Conservation (phyloP, 2,113 vertebrate species). For the Mobula birostris region DNA sequence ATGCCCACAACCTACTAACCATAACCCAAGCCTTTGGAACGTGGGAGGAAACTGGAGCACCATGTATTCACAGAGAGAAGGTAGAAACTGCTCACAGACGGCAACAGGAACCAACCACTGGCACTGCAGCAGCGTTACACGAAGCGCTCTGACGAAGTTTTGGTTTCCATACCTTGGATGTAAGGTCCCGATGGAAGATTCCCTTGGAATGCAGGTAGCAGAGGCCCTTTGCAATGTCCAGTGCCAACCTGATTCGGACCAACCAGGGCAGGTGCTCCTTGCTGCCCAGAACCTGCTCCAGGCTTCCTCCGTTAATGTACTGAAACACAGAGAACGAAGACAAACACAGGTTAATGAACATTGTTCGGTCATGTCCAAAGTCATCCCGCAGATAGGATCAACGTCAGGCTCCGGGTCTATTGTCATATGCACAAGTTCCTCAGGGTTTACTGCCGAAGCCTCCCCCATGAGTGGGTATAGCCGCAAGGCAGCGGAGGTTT, state of each 20-base stretch:
- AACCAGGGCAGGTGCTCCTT: constrained; percentile 75
- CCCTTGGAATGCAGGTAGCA: constrained; percentile 88
- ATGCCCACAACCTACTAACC: too few species aligned
- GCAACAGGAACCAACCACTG: too few species aligned
- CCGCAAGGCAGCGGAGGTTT: too few species aligned
- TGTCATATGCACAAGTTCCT: too few species aligned
- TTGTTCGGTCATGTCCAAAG: neutral
- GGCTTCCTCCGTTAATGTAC: constrained; percentile 90
- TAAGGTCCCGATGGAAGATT: constrained; percentile 84
- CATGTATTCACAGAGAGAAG: too few species aligned
- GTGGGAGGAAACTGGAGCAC: too few species aligned
- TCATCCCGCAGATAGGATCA: neutral
- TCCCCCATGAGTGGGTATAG: too few species aligned
- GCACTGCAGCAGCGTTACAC: too few species aligned
- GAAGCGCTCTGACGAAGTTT: neutral
- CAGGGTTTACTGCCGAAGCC: too few species aligned
- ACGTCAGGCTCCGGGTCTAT: too few species aligned
- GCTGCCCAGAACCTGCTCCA: constrained; percentile 90
- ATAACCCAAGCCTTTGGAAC: too few species aligned
- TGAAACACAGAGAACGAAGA: constrained; percentile 44
- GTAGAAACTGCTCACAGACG: too few species aligned
- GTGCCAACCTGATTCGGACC: constrained; percentile 67
- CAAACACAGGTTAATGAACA: neutral
- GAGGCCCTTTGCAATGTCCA: constrained; percentile 77
- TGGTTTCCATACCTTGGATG: constrained; percentile 69